These are phyloP conservation scores for Acholoe squamosa DNA, from an alignment of 2,888 invertebrate species.

Conservation along the genomic window DNA sequence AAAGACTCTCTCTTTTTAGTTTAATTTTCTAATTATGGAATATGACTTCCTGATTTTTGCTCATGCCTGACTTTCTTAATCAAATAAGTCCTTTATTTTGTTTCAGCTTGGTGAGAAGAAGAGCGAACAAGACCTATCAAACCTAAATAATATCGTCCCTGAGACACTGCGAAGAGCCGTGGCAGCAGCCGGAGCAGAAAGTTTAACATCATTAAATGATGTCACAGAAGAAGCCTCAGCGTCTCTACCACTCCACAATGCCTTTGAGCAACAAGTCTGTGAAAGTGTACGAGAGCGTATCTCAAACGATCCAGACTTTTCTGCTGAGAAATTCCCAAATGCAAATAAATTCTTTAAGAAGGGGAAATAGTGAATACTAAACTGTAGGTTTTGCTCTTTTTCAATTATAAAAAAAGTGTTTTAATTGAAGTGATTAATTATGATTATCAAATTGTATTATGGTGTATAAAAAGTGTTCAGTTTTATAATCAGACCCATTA, in stretches of 20 bases:
- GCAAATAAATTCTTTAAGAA: slow-evolving; percentile 77
- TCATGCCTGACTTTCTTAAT: too few relatives aligned
- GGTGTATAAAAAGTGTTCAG: slow-evolving; percentile 13
- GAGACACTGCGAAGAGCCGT: slow-evolving; percentile 84
- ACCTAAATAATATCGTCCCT: slow-evolving; percentile 77
- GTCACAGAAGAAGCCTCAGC: slow-evolving; percentile 85
- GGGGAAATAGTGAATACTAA: slow-evolving; percentile 36
- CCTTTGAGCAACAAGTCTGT: slow-evolving; percentile 85
- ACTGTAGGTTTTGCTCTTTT: not conserved
- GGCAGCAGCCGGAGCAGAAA: slow-evolving; percentile 85
- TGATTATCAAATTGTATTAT: not conserved
- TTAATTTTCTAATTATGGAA: too few relatives aligned
- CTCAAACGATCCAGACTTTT: slow-evolving; percentile 83
- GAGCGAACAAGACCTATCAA: slow-evolving; percentile 72
- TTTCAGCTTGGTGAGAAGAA: slow-evolving; percentile 64
- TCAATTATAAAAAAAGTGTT: slow-evolving; percentile 16
- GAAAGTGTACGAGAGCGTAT: slow-evolving; percentile 84
- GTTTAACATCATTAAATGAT: slow-evolving; percentile 84
- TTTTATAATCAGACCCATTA: not conserved
- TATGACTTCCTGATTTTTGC: too few relatives aligned
- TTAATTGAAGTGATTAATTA: not conserved
- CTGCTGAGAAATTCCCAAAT: slow-evolving; percentile 81
- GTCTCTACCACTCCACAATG: slow-evolving; percentile 85
- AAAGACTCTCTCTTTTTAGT: too few relatives aligned
- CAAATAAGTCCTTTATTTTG: slow-evolving; percentile 68